Conservation (phyloP, 2,113 vertebrate species). For the Craseonycteris thonglongyai region DNA sequence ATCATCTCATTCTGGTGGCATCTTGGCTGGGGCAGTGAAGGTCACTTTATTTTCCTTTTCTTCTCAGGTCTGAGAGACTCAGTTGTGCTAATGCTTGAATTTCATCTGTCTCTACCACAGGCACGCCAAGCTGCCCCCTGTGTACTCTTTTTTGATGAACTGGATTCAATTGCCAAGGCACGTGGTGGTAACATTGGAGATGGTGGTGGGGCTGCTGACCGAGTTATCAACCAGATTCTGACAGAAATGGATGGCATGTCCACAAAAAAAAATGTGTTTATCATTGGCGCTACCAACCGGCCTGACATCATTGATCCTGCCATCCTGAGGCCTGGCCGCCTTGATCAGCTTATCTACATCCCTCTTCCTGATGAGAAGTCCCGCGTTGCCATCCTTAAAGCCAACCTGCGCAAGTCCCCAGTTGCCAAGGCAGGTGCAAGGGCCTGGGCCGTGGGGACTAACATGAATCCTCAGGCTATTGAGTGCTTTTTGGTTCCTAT, state of each 20-base stretch:
- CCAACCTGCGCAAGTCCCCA: conserved; percentile 97
- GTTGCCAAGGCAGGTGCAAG: conserved; percentile 89
- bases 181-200: conserved; percentile 96
- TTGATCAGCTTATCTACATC: conserved; percentile 99
- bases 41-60: conserved; percentile 21
- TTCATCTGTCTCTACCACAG: conserved; percentile 69
- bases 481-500: background rate
- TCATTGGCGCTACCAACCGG: conserved; percentile 97
- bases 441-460: background rate
- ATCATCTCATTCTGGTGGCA: background rate
- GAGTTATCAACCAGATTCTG: conserved; percentile 98
- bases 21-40: background rate
- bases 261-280: conserved; percentile 99
- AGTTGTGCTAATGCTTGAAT: background rate
- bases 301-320: conserved; percentile 99
- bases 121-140: conserved; percentile 97
- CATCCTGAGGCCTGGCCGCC: conserved; percentile 94
- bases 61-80: background rate
- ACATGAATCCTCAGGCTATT: background rate
- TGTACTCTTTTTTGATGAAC: conserved; percentile 97
- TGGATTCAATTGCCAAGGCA: conserved; percentile 98
- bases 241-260: conserved; percentile 99
- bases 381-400: conserved; percentile 95
- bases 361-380: conserved; percentile 98
- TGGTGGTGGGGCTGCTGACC: conserved; percentile 94